These are phyloP conservation scores for Paratrypauchen microcephalus DNA, from an alignment of 2,797 vertebrate genomes.

Conservation along the genomic window DNA sequence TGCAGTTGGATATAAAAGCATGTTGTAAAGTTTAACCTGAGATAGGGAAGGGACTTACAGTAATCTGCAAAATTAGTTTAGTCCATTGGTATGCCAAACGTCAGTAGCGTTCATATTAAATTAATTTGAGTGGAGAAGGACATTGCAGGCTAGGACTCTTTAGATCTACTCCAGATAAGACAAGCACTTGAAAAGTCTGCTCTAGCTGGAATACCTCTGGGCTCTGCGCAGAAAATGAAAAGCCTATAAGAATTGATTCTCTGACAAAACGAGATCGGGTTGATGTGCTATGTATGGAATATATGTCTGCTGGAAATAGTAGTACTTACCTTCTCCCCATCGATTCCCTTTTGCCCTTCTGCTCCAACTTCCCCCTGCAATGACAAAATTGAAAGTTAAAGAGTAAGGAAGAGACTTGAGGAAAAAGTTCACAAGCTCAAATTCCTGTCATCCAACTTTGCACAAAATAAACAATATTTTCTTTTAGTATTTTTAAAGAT, in stretches of 20 bases:
- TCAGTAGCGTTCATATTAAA: slow-evolving; percentile 55
- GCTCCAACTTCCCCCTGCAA: slow-evolving; percentile 73
- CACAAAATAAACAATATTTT: not conserved
- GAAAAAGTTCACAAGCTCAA: slow-evolving; percentile 47
- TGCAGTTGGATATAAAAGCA: slow-evolving; percentile 47
- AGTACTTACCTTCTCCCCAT: slow-evolving; percentile 75
- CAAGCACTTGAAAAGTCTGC: slow-evolving; percentile 57
- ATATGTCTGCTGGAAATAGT: slow-evolving; percentile 70
- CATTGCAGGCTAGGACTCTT: slow-evolving; percentile 39
- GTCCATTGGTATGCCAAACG: slow-evolving; percentile 64
- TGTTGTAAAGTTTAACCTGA: slow-evolving; percentile 56
- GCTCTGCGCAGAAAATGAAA: slow-evolving; percentile 71
- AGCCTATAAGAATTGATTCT: slow-evolving; percentile 76
- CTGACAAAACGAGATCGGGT: slow-evolving; percentile 67
- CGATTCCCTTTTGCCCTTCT: slow-evolving; percentile 68
- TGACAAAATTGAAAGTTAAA: slow-evolving; percentile 64
- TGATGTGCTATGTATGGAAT: slow-evolving; percentile 74
- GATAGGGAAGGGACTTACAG: slow-evolving; percentile 41
- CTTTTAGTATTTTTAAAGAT: not conserved
- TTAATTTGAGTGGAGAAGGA: slow-evolving; percentile 65
- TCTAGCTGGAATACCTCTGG: slow-evolving; percentile 45
- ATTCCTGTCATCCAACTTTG: not conserved
- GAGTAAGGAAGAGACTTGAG: slow-evolving; percentile 40
- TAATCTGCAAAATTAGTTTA: slow-evolving; percentile 60
- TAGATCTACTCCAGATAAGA: slow-evolving; percentile 64